A percentile compares a stretch with the other conserved stretches of the same genome.
phyloP scores from a whole-genome alignment of 2,113 vertebrate species.

The Pardalotus punctatus region DNA sequence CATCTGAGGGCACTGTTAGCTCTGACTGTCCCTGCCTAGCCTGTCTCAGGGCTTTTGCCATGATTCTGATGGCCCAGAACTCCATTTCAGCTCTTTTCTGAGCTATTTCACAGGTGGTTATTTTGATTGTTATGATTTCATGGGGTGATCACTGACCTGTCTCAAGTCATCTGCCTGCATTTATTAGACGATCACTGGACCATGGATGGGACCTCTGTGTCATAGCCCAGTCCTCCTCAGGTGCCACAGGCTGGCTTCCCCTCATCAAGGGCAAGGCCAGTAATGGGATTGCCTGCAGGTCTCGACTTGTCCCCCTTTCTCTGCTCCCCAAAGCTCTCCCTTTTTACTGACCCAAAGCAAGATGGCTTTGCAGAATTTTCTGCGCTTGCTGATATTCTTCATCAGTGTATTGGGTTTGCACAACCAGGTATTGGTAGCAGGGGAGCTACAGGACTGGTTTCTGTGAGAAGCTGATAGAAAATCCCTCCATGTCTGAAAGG shows the following conservation, averaged over 20 bases:
- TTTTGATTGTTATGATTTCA: neutral
- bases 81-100: neutral
- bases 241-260: neutral
- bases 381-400: neutral
- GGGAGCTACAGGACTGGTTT: neutral
- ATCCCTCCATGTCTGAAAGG: neutral
- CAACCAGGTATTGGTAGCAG: accelerated
- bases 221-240: neutral
- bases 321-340: neutral
- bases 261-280: neutral
- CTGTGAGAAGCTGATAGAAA: neutral
- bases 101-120: neutral
- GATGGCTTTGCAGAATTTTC: neutral
- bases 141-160: neutral
- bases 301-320: accelerated
- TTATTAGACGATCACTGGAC: neutral
- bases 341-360: neutral
- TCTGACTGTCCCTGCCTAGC: neutral
- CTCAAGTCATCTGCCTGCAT: neutral
- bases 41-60: accelerated
- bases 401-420: neutral
- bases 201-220: accelerated
- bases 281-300: neutral
- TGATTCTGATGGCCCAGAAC: neutral
- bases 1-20: neutral